These are phyloP conservation scores for Formica aserva DNA, from an alignment of 2,888 invertebrate species.

Conservation along the genomic window DNA sequence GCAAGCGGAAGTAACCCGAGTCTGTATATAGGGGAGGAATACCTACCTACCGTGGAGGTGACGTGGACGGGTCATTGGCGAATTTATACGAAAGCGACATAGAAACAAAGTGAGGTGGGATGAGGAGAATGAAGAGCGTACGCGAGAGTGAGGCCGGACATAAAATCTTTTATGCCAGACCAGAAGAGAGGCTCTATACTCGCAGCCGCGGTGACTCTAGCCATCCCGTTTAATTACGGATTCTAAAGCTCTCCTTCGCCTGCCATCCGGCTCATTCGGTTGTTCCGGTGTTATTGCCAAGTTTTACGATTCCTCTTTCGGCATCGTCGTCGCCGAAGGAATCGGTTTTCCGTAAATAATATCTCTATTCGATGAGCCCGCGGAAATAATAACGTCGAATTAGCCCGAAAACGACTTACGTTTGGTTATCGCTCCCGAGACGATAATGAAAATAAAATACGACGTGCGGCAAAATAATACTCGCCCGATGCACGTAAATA, in stretches of 20 bases:
- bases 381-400: constrained; percentile 35
- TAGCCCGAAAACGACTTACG: not conserved
- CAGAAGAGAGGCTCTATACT: constrained; percentile 63
- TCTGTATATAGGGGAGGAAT: no score
- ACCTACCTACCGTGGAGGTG: not conserved
- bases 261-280: constrained; percentile 66
- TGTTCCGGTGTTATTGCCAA: constrained; percentile 75
- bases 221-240: constrained; percentile 79
- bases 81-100: constrained; percentile 18
- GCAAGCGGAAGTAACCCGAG: not conserved
- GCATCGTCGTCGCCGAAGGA: constrained; percentile 54
- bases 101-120: constrained; percentile 43
- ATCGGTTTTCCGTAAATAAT: constrained; percentile 55
- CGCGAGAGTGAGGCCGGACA: constrained; percentile 55
- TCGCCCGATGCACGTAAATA: not conserved
- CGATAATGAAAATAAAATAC: constrained; percentile 29
- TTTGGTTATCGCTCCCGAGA: not conserved
- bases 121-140: constrained; percentile 25
- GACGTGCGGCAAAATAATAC: not conserved
- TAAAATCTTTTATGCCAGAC: constrained; percentile 77
- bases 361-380: constrained; percentile 11
- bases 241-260: constrained; percentile 73
- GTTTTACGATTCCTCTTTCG: constrained; percentile 74
- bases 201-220: constrained; percentile 62
- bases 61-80: constrained; percentile 31